These are phyloP conservation scores for Buphagus erythrorhynchus DNA, from an alignment of 2,797 vertebrate genomes.

Conservation along the genomic window DNA sequence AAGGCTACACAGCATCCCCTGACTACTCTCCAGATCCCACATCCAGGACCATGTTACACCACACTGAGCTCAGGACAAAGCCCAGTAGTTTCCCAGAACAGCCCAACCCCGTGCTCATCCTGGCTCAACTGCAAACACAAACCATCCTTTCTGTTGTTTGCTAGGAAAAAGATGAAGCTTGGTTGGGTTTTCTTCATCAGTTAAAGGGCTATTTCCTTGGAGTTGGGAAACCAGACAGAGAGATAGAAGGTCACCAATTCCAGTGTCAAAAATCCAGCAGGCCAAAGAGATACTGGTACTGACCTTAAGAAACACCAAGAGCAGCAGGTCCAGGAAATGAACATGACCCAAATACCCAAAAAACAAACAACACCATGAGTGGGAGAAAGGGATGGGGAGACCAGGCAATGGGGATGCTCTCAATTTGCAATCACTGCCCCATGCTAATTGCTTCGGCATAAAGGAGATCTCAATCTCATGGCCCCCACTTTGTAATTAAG, in stretches of 20 bases:
- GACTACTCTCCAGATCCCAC: not conserved
- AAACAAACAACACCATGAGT: not conserved
- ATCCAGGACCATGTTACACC: rapidly evolving
- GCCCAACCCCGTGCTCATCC: not conserved
- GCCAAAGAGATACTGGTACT: not conserved
- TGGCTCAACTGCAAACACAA: not conserved
- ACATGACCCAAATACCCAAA: not conserved
- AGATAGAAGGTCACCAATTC: not conserved
- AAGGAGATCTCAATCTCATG: not conserved
- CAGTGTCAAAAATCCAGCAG: not conserved
- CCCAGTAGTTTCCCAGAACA: not conserved
- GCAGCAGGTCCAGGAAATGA: not conserved
- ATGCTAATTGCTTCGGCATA: not conserved
- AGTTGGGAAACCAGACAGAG: not conserved
- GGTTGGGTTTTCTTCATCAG: not conserved
- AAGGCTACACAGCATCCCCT: not conserved
- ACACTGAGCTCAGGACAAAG: not conserved
- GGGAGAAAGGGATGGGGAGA: not conserved
- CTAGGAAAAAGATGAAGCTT: not conserved
- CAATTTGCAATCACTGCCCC: not conserved
- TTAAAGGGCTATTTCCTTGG: not conserved
- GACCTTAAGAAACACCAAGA: not conserved
- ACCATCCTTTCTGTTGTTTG: not conserved
- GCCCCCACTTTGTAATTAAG: not conserved
- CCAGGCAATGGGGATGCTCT: not conserved